Evolutionary conservation across 2,888 invertebrate species (phyloP), one percentile per base, ranked within the genome.

Genomic region (Ceramica pisi): DNA sequence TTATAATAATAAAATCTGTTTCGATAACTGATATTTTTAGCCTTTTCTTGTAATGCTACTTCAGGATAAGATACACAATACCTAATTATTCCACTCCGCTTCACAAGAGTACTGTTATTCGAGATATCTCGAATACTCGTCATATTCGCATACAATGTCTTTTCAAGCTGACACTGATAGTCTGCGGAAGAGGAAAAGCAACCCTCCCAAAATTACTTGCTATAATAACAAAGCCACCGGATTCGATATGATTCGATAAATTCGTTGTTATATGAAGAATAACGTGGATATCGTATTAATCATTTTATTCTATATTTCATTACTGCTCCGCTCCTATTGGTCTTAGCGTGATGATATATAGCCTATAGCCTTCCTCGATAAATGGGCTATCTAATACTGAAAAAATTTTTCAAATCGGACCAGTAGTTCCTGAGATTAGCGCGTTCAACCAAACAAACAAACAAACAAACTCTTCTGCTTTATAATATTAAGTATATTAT

Each of bases 11-110:
- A 48, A 14, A 16, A 7, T 60, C 12, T 48, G 9, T 48, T 23
- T 38, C 23, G 10, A 10, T 59, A 21, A 16, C 12, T 26, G 5
- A 67, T 23, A 26, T 50, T 50, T 10, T 38, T 60, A 2, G 21
- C 6, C 23, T 46, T 66, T 35, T 50, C 5, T 14, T 2, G 16
- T 26, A 35, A 14, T 21, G 7, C 6, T 21, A 10, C 53, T n/a
- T 10, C n/a, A 35, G 26, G 8, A 41, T 41, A 56, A 21, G 8
- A 38, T 61, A 56, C n/a, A 55, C 9, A 31, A 41, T 41, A 67
- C 26, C 21, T 31, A 5, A 35, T 68, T 71, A 71, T 68, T 67
- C 41, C 60, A 61, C 48, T 56, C 19, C 8, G 55, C 8, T 46
- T 50, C 48, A 66, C 65, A 48, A 31, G 44, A 21, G 5, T 46